A percentile compares a stretch with the other conserved stretches of the same genome.
phyloP scores from a whole-genome alignment of 2,888 invertebrate genomes.

The Lepidocyrtoides sp. region DNA sequence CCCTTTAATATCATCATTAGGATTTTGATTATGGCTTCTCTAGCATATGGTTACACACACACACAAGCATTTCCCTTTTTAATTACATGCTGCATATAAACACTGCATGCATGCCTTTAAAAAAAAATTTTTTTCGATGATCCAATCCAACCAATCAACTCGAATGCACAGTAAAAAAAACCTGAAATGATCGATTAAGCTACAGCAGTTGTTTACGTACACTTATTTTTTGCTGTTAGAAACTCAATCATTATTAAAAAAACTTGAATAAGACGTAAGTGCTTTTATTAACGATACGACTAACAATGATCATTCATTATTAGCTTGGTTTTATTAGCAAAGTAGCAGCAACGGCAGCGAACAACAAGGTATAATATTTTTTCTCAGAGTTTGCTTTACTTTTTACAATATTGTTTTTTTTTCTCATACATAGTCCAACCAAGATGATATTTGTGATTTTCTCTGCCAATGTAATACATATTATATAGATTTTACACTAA shows the following conservation, averaged over 20 bases:
- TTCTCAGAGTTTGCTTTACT: background rate
- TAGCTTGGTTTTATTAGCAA: background rate
- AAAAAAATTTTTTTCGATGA: background rate
- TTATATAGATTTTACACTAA: too few species aligned
- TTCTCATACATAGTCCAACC: background rate
- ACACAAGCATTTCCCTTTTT: constrained; percentile 20
- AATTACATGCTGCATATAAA: background rate
- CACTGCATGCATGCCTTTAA: background rate
- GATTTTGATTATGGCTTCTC: background rate
- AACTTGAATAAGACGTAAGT: constrained; percentile 41
- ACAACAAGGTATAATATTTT: constrained; percentile 3
- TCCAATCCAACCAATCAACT: background rate
- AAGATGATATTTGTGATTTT: constrained; percentile 17
- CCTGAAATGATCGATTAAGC: constrained; percentile 33
- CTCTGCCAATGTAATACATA: constrained; percentile 24
- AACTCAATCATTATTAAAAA: constrained; percentile 2
- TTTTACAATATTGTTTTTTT: background rate
- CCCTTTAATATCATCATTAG: background rate
- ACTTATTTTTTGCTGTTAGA: constrained; percentile 9
- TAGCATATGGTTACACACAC: background rate
- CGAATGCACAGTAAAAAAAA: background rate
- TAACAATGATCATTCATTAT: constrained; percentile 36
- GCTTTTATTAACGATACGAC: background rate
- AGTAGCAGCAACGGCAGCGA: background rate
- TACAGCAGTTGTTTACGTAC: background rate